These are phyloP conservation scores for Amazonetta brasiliensis DNA, from an alignment of 2,797 vertebrate genomes.

Conservation along the genomic window DNA sequence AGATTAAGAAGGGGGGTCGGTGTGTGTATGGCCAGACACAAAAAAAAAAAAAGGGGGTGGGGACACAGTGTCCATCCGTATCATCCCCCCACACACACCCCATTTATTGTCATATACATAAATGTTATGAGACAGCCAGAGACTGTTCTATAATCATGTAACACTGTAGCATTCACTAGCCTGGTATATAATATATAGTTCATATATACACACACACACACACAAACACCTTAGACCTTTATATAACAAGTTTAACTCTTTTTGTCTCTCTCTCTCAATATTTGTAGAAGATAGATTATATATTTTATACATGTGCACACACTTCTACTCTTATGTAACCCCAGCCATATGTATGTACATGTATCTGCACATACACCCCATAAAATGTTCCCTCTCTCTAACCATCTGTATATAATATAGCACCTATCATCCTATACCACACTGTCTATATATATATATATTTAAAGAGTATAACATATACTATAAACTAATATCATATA, in stretches of 20 bases:
- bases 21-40: background rate
- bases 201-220: no score
- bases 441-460: background rate
- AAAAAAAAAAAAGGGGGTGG: background rate
- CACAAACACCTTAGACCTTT: background rate
- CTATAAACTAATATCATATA: background rate
- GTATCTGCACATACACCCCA: background rate
- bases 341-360: background rate
- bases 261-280: background rate
- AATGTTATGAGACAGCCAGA: background rate
- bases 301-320: background rate
- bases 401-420: background rate
- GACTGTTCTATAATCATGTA: background rate
- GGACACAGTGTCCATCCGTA: no score
- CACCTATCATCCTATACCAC: no score
- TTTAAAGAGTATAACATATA: no score
- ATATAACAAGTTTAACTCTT: background rate
- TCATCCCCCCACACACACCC: no score
- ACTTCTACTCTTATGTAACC: background rate
- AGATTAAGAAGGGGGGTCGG: background rate
- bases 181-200: no score
- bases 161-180: accelerated
- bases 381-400: background rate
- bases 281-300: background rate
- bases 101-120: background rate